These are phyloP conservation scores for Vanacampus margaritifer DNA, from an alignment of 2,113 vertebrate species.

Conservation along the genomic window DNA sequence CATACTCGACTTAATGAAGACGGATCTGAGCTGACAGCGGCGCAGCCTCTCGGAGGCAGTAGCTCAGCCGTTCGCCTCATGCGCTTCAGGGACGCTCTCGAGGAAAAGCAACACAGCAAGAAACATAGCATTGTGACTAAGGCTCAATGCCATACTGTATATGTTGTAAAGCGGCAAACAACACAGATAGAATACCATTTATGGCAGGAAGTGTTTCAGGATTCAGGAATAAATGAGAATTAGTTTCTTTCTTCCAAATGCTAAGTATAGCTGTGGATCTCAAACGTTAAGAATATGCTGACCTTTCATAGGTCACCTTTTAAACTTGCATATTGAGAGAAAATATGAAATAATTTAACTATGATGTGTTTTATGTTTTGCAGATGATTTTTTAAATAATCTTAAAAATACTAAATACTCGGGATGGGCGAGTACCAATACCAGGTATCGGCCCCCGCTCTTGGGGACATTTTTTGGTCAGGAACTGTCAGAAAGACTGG, in stretches of 20 bases:
- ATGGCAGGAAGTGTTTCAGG: not conserved
- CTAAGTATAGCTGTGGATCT: slow-evolving; percentile 28
- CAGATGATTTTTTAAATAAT: not conserved
- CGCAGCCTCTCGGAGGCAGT: slow-evolving; percentile 22
- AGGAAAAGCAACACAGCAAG: slow-evolving; percentile 5
- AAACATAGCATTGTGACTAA: not conserved
- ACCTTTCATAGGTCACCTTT: slow-evolving; percentile 44
- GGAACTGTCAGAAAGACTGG: too few species aligned
- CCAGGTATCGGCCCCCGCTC: too few species aligned
- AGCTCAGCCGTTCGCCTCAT: slow-evolving; percentile 37
- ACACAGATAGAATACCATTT: slow-evolving; percentile 33
- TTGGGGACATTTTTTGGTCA: too few species aligned
- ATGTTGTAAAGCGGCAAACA: slow-evolving; percentile 20
- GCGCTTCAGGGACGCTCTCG: slow-evolving; percentile 32
- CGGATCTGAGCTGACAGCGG: slow-evolving; percentile 60
- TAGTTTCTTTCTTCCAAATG: slow-evolving; percentile 18
- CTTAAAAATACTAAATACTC: not conserved
- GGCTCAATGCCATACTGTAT: not conserved
- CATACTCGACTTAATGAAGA: slow-evolving; percentile 64
- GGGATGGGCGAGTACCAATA: too few species aligned
- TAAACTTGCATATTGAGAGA: slow-evolving; percentile 11
- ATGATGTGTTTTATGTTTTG: not conserved
- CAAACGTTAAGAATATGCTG: slow-evolving; percentile 48
- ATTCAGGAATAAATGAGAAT: slow-evolving; percentile 1
- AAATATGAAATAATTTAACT: slow-evolving; percentile 22